Base-by-base conservation (phyloP, 2,113 vertebrate genomes). In the Sterrhoptilus dennistouni region DNA sequence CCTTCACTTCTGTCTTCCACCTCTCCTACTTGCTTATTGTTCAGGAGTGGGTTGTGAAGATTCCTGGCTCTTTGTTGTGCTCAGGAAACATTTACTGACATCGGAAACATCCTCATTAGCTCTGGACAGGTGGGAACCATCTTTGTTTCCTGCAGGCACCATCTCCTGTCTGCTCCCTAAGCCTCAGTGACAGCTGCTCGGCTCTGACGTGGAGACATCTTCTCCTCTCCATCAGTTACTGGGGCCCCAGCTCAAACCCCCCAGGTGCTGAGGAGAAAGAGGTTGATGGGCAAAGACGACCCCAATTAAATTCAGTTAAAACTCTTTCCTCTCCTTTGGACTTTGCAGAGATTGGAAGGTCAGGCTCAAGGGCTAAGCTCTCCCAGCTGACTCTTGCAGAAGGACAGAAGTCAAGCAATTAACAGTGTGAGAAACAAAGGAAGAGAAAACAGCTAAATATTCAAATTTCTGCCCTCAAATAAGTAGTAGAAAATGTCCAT, bases 121-220 rank as follows among this genome's bases (percentile, higher is more conserved):
- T 92, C 72, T 72, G 87, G 95, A 97, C 96, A 97, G 96, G 97
- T 97, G 96, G 96, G 96, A 97, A 97, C 57, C 94, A 96, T 97
- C 92, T 95, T 82, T 54, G 96, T 96, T 97, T 96, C 98, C 98
- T 96, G 95, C 95, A 96, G 98, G 98, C 98, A 97, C 80, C 75
- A 42, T 98, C 97, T 98, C 96, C 95, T 97, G 94, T 96, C 97
- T 97, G 93, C 94, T 97, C 96, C 89, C 95, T 98, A 98, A 99
- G 95, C 96, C 60, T 87, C 95, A 96, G 77, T 98, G 98, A 98
- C 98, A 98, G 98, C 97, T 97, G 97, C 98, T 97, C 94, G 14
- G 90, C 90, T 96, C 90, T 95, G 92, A 95, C 49, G 63, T 94
- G 92, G 64, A 83, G 53, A 66, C 29, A 75, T 92, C 94, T 85